phyloP scores from a whole-genome alignment of 2,888 invertebrate genomes.

The Hypomecis atomaria region DNA sequence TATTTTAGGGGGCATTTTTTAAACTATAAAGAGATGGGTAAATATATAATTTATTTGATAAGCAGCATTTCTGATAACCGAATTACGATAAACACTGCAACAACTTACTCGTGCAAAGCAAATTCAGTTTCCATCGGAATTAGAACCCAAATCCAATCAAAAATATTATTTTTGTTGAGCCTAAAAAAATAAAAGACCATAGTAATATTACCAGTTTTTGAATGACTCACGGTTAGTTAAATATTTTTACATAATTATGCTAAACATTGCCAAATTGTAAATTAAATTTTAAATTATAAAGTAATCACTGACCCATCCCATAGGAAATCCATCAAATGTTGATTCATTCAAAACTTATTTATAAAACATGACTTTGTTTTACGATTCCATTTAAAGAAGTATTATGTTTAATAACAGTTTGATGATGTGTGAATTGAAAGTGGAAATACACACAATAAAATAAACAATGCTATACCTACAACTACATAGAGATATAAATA shows the following conservation, averaged over 20 bases:
- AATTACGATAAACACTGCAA: too few relatives aligned
- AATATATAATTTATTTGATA: too few relatives aligned
- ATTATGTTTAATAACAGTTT: neutral
- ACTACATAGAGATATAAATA: too few relatives aligned
- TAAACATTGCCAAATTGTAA: neutral
- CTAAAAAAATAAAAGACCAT: neutral
- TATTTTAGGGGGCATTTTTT: too few relatives aligned
- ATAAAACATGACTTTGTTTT: neutral
- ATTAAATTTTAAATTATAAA: too few relatives aligned
- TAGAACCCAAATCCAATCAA: neutral
- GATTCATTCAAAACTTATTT: neutral
- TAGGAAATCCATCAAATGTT: slow-evolving; percentile 11
- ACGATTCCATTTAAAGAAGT: too few relatives aligned
- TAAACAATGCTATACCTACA: too few relatives aligned
- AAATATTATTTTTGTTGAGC: slow-evolving; percentile 1
- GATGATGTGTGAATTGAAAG: neutral
- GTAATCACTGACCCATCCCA: neutral
- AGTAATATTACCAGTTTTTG: neutral
- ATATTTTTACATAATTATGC: neutral
- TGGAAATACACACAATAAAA: too few relatives aligned
- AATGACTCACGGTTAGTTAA: neutral
- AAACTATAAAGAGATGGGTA: too few relatives aligned
- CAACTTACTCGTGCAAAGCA: too few relatives aligned
- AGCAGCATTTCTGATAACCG: too few relatives aligned
- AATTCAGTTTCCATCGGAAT: neutral